phyloP scores from a whole-genome alignment of 2,888 invertebrate species.

The Pardosa pseudoannulata region DNA sequence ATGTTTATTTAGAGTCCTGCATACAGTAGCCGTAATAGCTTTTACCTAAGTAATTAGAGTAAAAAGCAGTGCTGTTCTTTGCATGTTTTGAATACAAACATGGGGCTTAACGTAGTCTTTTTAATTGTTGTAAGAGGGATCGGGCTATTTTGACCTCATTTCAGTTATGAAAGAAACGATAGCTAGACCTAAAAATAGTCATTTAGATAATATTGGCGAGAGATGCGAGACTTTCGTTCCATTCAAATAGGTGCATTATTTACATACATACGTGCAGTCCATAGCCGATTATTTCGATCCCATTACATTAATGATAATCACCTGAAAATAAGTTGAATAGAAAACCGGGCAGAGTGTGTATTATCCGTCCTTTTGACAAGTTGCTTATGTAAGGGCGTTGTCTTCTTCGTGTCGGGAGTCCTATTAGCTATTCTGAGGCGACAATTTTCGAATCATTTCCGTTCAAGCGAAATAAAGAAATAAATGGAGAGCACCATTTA shows the following conservation, averaged over 20 bases:
- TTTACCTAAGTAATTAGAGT: not conserved
- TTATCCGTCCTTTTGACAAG: conserved; percentile 52
- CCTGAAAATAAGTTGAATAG: conserved; percentile 67
- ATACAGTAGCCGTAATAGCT: not conserved
- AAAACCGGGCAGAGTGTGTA: conserved; percentile 38
- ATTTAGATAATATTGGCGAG: not conserved
- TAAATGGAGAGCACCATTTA: not conserved
- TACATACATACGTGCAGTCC: conserved; percentile 62
- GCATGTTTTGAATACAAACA: not conserved
- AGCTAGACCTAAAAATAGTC: not conserved
- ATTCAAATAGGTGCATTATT: conserved; percentile 41
- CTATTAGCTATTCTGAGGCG: conserved; percentile 63
- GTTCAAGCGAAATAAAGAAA: conserved; percentile 10
- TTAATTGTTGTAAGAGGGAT: not conserved
- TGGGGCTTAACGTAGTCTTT: not conserved
- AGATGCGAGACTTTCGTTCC: not conserved
- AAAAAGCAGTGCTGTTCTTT: not conserved
- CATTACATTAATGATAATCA: conserved; percentile 71
- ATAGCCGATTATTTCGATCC: conserved; percentile 65
- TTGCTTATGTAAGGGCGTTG: conserved; percentile 62
- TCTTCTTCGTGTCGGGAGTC: conserved; percentile 49
- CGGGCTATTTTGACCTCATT: not conserved
- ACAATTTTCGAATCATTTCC: conserved; percentile 56
- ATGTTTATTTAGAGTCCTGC: too few relatives aligned
- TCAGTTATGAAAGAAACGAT: not conserved